Base-by-base conservation (phyloP, 30 jellyfish, hydroid and myxozoan genomes). In the Catostylus mosaicus region DNA sequence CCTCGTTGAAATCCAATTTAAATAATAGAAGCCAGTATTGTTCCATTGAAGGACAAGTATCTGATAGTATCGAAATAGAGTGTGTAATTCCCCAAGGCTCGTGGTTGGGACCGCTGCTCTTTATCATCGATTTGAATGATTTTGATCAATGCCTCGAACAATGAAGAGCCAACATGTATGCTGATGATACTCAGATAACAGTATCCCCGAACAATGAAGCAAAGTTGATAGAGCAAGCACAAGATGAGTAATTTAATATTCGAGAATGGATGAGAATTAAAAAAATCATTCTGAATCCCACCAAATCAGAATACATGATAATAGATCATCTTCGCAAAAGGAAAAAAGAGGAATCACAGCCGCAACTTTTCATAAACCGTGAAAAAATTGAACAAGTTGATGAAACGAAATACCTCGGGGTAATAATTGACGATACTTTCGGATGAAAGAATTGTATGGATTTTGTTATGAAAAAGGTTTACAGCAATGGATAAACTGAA, bases 391-490 rank as follows among this genome's bases (percentile, higher is more conserved):
- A 57, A 2, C 71, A 22, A 26, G 71, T 57, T 57, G 0, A 57
- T 14, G 0, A 57, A 57, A 57, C 54, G 54, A 40, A 40, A 40
- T 40, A 40, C 14, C 54, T 40, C 54, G 54, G 54, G 54, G 54
- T 40, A 40, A 64, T 67, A 67, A 31, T 73, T 73, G 71, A 73
- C 84, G 69, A 36, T 24, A 73, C 84, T 1, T 59, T 75, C 16
- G 79, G 87, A 26, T 75, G 30, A 61, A 62, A 75, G 30, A 62
- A 75, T 14, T 62, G 34, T 31, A 48, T 26, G 32, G 76, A 75
- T 48, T 75, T 12, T 16, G 79, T 75, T 23, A 56, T 2, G 36
- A 20, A 75, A 34, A 75, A 51, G 76, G 75, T 9, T n/a, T 4
- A 4, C 78, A 38, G 77, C 75, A 48, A 26, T 50, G 59, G 31